Percentiles rank a stretch among this genome's conserved stretches.
Evolutionary conservation across 2,113 vertebrate genomes (phyloP).

Genomic region (Aphelocoma coerulescens): DNA sequence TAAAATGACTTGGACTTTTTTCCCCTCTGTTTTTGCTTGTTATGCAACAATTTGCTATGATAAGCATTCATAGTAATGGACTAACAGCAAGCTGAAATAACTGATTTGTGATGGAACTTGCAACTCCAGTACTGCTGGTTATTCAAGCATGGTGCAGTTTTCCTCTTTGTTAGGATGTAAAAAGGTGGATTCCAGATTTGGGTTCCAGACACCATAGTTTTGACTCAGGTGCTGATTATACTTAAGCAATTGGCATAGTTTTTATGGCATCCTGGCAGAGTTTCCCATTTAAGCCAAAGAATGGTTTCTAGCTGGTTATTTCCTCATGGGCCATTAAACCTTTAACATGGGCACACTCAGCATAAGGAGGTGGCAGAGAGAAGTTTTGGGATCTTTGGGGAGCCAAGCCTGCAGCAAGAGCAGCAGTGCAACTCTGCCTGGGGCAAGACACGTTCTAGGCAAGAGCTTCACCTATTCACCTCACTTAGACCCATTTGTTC

Average conservation of each 20-base stretch:
- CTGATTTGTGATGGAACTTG: conserved; percentile 23
- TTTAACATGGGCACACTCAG: neutral
- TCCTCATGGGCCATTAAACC: neutral
- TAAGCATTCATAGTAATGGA: neutral
- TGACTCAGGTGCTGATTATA: neutral
- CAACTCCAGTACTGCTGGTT: conserved; percentile 30
- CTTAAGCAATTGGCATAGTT: neutral
- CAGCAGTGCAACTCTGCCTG: neutral
- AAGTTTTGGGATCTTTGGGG: neutral
- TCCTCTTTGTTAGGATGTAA: neutral
- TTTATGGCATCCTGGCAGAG: neutral
- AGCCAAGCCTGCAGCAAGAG: neutral
- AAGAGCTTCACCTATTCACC: neutral
- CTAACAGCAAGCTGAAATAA: neutral
- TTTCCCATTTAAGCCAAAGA: neutral
- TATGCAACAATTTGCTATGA: conserved; percentile 11
- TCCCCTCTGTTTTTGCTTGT: neutral
- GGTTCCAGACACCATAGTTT: neutral
- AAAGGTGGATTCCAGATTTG: neutral
- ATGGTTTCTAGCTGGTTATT: neutral
- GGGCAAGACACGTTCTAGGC: neutral
- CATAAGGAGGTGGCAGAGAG: neutral
- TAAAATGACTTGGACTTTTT: neutral
- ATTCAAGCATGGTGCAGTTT: neutral
- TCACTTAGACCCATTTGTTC: neutral